phyloP scores from a whole-genome alignment of 2,113 vertebrate species.

The Chionodraco myersi region DNA sequence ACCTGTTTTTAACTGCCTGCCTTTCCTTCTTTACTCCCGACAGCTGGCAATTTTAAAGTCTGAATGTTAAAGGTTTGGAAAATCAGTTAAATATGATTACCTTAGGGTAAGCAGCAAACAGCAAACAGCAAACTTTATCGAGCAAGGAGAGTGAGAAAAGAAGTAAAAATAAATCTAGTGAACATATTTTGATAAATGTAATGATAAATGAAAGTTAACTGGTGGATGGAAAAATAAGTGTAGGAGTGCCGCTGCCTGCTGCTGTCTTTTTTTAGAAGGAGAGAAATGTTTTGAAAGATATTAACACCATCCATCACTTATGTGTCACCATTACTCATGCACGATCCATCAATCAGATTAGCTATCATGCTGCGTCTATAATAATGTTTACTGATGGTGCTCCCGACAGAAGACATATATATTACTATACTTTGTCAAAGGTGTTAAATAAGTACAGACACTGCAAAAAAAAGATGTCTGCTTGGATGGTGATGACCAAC shows the following conservation, averaged over 20 bases:
- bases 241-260: slow-evolving; percentile 23
- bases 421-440: slow-evolving; percentile 59
- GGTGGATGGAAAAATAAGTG: slow-evolving; percentile 57
- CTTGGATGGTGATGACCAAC: neutral
- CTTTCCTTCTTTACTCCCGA: slow-evolving; percentile 31
- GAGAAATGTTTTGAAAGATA: slow-evolving; percentile 66
- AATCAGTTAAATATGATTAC: slow-evolving; percentile 72
- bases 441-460: slow-evolving; percentile 44
- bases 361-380: slow-evolving; percentile 59
- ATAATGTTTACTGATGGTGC: slow-evolving; percentile 72
- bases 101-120: slow-evolving; percentile 64
- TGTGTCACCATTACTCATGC: slow-evolving; percentile 68
- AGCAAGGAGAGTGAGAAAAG: slow-evolving; percentile 42
- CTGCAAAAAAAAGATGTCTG: neutral
- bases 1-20: slow-evolving; percentile 36
- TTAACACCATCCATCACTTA: slow-evolving; percentile 80
- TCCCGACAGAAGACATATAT: slow-evolving; percentile 45
- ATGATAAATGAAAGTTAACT: slow-evolving; percentile 76
- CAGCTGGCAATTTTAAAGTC: slow-evolving; percentile 67
- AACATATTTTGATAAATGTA: slow-evolving; percentile 70
- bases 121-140: slow-evolving; percentile 55
- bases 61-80: slow-evolving; percentile 71
- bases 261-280: slow-evolving; percentile 52
- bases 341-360: slow-evolving; percentile 73
- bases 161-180: slow-evolving; percentile 57